Evolutionary conservation across 35 echinoderm and acorn worm genomes (phyloP).

Genomic region (Apostichopus californicus): DNA sequence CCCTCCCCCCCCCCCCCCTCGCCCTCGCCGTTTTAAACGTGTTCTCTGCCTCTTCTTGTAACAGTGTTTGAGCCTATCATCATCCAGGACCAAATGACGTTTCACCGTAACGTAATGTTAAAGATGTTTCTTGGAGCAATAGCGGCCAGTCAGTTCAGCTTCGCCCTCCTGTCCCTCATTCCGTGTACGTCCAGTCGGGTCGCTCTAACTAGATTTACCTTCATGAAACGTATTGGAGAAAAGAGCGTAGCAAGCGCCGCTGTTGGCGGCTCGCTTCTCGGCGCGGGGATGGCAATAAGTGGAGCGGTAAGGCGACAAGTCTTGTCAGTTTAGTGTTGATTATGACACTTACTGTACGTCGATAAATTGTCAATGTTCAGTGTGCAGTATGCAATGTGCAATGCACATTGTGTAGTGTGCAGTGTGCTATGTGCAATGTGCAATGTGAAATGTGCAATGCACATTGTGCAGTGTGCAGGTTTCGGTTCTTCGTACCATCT

Average conservation of each 20-base stretch:
- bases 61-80: constrained; percentile 87
- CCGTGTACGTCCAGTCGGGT: constrained; percentile 65
- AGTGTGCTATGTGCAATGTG: too few relatives aligned
- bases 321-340: not conserved
- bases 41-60: not conserved
- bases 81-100: constrained; percentile 90
- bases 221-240: constrained; percentile 48
- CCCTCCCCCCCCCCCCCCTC: not conserved
- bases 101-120: constrained; percentile 79
- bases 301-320: constrained; percentile 64
- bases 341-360: not conserved
- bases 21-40: not conserved
- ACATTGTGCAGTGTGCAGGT: too few relatives aligned
- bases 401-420: too few relatives aligned
- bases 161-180: constrained; percentile 75
- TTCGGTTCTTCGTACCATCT: too few relatives aligned
- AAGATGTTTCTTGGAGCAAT: constrained; percentile 93
- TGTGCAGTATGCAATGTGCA: too few relatives aligned
- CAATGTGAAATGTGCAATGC: too few relatives aligned
- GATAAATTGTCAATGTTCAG: not conserved
- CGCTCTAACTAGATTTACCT: constrained; percentile 56
- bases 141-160: constrained; percentile 67
- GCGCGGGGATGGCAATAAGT: constrained; percentile 80
- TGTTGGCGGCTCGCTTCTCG: constrained; percentile 79
- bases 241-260: constrained; percentile 59